These are phyloP conservation scores for Chlamydotis undulata DNA, from an alignment of 2,113 vertebrate species.

Conservation along the genomic window DNA sequence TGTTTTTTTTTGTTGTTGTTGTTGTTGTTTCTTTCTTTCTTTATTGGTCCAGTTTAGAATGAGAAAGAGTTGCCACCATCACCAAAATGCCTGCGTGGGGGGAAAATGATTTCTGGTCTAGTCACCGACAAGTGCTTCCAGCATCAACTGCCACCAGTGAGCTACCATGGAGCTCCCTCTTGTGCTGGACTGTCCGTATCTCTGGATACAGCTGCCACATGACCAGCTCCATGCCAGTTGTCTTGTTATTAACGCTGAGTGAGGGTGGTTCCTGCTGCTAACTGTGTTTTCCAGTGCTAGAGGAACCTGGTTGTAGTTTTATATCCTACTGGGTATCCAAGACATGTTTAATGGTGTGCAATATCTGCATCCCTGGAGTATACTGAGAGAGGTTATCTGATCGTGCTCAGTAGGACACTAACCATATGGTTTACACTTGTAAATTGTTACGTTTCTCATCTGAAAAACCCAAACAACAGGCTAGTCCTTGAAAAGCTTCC, in stretches of 20 bases:
- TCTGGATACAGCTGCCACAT: background rate
- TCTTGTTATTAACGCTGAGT: background rate
- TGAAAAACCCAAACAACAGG: background rate
- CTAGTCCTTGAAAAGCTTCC: slow-evolving; percentile 9
- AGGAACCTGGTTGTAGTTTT: background rate
- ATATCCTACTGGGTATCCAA: background rate
- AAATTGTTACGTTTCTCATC: background rate
- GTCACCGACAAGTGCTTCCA: background rate
- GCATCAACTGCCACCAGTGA: rapidly evolving
- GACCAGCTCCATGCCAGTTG: rapidly evolving
- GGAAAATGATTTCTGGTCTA: background rate
- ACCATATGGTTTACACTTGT: background rate
- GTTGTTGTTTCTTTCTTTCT: too few relatives aligned
- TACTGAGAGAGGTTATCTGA: background rate
- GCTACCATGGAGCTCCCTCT: background rate
- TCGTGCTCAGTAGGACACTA: background rate
- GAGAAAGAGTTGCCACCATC: background rate
- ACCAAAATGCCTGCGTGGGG: rapidly evolving
- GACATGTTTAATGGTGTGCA: slow-evolving; percentile 10
- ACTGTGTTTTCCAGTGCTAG: background rate
- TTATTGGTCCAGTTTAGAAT: background rate
- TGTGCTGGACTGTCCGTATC: background rate
- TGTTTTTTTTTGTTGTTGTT: too few relatives aligned
- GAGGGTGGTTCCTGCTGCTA: background rate
- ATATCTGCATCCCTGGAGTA: background rate